Conservation (phyloP, 2,797 vertebrate genomes). For the Cottoperca gobio region DNA sequence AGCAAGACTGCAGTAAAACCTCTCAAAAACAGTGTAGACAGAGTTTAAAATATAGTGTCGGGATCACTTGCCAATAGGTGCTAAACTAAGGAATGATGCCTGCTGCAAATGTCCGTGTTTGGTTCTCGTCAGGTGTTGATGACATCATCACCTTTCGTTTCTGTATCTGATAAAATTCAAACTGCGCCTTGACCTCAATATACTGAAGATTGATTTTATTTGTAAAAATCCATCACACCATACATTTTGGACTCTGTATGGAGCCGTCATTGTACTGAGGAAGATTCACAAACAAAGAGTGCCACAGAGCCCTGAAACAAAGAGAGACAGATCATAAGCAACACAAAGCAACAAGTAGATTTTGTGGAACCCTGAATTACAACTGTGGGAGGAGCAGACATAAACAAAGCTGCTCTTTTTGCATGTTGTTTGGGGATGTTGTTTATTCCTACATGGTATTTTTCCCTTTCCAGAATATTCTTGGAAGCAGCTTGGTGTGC, state of each 20-base stretch:
- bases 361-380: slow-evolving; percentile 53
- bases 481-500: slow-evolving; percentile 21
- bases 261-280: slow-evolving; percentile 57
- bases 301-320: slow-evolving; percentile 61
- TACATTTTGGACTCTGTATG: slow-evolving; percentile 47
- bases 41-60: slow-evolving; percentile 7
- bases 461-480: slow-evolving; percentile 60
- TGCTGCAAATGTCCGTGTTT: neutral
- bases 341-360: slow-evolving; percentile 61
- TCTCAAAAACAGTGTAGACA: neutral
- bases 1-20: neutral
- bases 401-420: slow-evolving; percentile 62
- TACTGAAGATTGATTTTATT: slow-evolving; percentile 38
- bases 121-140: neutral
- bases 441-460: slow-evolving; percentile 43
- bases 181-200: neutral
- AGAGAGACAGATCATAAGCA: slow-evolving; percentile 61
- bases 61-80: neutral
- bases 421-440: slow-evolving; percentile 49
- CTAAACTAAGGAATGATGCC: neutral
- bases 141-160: slow-evolving; percentile 5
- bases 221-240: slow-evolving; percentile 48
- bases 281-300: slow-evolving; percentile 64
- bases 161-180: neutral
- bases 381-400: slow-evolving; percentile 35